Evolutionary conservation across 2,888 invertebrate genomes (phyloP), one percentile per base, ranked within the genome.

Genomic region (Mayetiola destructor): DNA sequence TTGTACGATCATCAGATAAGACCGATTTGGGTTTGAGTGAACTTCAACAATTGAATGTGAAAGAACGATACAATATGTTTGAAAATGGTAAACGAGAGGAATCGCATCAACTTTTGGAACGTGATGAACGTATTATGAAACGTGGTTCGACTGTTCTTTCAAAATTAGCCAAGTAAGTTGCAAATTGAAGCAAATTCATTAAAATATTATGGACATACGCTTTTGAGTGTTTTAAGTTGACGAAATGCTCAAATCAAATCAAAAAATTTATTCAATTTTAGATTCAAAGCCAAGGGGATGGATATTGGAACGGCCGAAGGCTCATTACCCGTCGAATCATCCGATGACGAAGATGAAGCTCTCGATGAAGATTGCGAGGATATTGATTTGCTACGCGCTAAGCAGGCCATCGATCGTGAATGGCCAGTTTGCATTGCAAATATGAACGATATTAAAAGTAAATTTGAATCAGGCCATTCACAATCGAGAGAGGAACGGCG

Each of bases 1-100:
- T 95, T 67, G 85, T 89, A 64, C 82, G 93, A 89, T 89, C 89
- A 37, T 88, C 88, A 58, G 87, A 88, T 71, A 89, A 89, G 66
- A 86, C 89, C 2, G 85, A 88, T 70, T 77, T 89, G 54, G 91
- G 90, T 1, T 75, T 91, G 12, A 87, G 88, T 63, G 89, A 90
- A 68, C 73, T 91, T 56, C 82, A 86, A 30, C 79, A 82, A 61
- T 73, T 90, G 61, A 88, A 91, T 70, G 87, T 91, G 12, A 87
- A 87, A 71, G 84, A 88, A 30, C 79, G 87, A 60, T 91, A 88
- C 75, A 82, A 88, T 70, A 83, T 88, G 62, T 91, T 91, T 72
- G 89, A 91, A 59, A 66, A 69, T 59, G 54, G 56, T 16, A 56
- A 48, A 20, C n/a, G 56, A 3, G 23, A 18, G n/a, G 55, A 55